phyloP scores from a whole-genome alignment of 1,140 invertebrate genomes.

The Grapholita molesta region DNA sequence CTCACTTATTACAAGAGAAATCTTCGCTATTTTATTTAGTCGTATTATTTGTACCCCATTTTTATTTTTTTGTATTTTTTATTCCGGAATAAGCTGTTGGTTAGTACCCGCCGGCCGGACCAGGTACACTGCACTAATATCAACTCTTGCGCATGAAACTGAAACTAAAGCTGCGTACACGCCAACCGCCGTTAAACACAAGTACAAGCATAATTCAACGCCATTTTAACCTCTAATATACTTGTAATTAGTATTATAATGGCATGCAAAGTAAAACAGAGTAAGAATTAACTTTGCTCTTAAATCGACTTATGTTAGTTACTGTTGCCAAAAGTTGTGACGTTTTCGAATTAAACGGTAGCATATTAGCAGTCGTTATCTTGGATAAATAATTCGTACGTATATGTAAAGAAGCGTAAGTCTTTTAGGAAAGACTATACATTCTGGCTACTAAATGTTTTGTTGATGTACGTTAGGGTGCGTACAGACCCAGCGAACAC shows the following conservation, averaged over 20 bases:
- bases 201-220: neutral
- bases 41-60: neutral
- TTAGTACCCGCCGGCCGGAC: constrained; percentile 28
- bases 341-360: neutral
- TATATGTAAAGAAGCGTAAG: neutral
- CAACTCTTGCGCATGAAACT: constrained; percentile 37
- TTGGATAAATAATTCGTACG: neutral
- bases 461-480: no score
- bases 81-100: neutral
- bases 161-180: constrained; percentile 51
- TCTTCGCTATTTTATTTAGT: neutral
- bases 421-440: neutral
- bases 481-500: no score
- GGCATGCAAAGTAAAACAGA: neutral
- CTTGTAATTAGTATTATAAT: neutral
- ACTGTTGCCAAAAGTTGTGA: constrained; percentile 40
- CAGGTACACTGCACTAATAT: constrained; percentile 44
- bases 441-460: neutral
- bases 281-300: neutral
- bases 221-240: neutral
- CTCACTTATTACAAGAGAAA: neutral
- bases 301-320: constrained; percentile 25
- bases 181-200: constrained; percentile 15
- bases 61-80: neutral
- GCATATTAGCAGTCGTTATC: neutral